Evolutionary conservation across 2,797 vertebrate genomes (phyloP).

Genomic region (Rhinoraja longicauda): DNA sequence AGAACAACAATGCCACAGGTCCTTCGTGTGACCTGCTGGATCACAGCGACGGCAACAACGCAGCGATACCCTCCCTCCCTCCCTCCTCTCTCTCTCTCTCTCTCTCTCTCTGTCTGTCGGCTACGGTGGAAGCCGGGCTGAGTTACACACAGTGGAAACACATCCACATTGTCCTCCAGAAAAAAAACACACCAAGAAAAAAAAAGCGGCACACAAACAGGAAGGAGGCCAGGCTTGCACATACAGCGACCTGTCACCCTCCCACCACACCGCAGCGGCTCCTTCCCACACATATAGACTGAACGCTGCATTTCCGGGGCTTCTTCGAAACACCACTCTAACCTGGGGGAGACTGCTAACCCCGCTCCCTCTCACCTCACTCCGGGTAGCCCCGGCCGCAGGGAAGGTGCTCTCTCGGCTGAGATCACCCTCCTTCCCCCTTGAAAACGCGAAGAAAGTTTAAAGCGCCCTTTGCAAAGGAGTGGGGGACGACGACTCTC

Average conservation of each 20-base stretch:
- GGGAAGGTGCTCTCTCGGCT: no score
- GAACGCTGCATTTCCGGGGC: neutral
- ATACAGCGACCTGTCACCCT: neutral
- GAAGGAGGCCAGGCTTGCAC: neutral
- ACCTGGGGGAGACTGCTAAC: neutral
- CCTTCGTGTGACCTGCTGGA: neutral
- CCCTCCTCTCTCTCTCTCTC: no score
- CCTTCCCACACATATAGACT: neutral
- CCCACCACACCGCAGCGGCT: neutral
- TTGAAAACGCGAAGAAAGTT: neutral
- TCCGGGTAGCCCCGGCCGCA: no score
- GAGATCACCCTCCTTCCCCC: neutral
- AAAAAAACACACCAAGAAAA: neutral
- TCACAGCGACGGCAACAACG: neutral
- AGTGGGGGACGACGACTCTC: neutral
- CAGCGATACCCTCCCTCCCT: no score
- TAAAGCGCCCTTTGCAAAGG: neutral
- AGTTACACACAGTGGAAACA: neutral
- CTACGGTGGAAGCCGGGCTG: neutral
- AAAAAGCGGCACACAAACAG: neutral
- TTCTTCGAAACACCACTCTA: neutral
- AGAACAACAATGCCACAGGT: neutral
- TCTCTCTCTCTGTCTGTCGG: no score
- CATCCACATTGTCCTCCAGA: neutral
- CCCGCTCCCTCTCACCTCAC: neutral